These are phyloP conservation scores for Rhopalosiphum maidis DNA, from an alignment of 1,140 invertebrate genomes.

Conservation along the genomic window DNA sequence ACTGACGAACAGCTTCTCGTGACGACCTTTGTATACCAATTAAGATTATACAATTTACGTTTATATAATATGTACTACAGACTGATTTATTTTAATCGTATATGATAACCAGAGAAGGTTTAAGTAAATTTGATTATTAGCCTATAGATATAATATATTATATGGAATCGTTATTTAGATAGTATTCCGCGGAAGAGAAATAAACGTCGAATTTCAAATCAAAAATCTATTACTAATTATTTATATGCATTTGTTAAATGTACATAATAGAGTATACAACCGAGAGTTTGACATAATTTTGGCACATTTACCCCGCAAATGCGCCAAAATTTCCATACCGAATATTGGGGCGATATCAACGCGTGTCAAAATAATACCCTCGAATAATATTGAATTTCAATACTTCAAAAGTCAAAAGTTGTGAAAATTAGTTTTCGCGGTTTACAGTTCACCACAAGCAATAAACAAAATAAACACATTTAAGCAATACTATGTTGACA, in stretches of 20 bases:
- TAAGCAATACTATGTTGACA: too few species aligned
- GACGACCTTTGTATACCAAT: neutral
- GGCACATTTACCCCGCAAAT: neutral
- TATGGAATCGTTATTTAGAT: too few species aligned
- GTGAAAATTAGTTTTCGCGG: neutral
- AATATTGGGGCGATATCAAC: too few species aligned
- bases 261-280: too few species aligned
- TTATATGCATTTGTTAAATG: too few species aligned
- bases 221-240: too few species aligned
- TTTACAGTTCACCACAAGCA: neutral
- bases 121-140: neutral
- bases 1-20: neutral
- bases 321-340: neutral
- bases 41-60: neutral
- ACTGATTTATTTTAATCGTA: neutral
- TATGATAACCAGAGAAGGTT: neutral
- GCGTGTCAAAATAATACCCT: neutral
- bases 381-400: neutral
- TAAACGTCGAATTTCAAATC: too few species aligned
- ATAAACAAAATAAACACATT: neutral
- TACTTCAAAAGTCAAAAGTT: neutral
- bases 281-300: too few species aligned
- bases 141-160: too few species aligned
- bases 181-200: too few species aligned
- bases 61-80: too few species aligned